These are phyloP conservation scores for Nyctibius bracteatus DNA, from an alignment of 2,113 vertebrate genomes.

Conservation along the genomic window DNA sequence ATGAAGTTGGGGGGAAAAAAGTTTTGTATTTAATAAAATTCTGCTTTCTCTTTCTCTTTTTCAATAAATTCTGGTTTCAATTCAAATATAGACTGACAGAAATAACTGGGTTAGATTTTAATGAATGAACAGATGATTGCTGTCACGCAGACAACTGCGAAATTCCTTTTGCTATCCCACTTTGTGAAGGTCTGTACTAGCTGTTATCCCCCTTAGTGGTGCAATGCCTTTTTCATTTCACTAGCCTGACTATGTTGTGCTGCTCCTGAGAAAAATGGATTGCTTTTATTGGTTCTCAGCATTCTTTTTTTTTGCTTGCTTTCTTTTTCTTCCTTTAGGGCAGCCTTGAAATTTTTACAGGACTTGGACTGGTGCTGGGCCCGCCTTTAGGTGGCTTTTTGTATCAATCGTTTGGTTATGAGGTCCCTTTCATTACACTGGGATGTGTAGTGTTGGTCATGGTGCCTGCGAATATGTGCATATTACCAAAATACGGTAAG, in stretches of 20 bases:
- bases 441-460: slow-evolving; percentile 85
- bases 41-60: not conserved
- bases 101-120: not conserved
- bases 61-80: not conserved
- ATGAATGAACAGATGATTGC: not conserved
- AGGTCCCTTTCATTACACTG: slow-evolving; percentile 87
- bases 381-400: slow-evolving; percentile 92
- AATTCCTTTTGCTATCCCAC: not conserved
- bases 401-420: slow-evolving; percentile 90
- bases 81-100: not conserved
- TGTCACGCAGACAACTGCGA: not conserved
- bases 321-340: slow-evolving; percentile 74
- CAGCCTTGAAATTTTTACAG: slow-evolving; percentile 88
- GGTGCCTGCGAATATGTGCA: slow-evolving; percentile 86
- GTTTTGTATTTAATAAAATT: not conserved
- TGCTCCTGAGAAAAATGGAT: not conserved
- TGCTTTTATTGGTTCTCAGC: not conserved
- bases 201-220: not conserved
- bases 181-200: not conserved
- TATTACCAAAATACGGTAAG: slow-evolving; percentile 87
- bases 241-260: not conserved
- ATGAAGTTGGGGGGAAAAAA: not conserved
- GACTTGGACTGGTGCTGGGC: slow-evolving; percentile 88
- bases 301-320: not conserved
- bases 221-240: not conserved